These are phyloP conservation scores for Nothocercus nigrocapillus DNA, from an alignment of 2,113 vertebrate genomes.

Conservation along the genomic window DNA sequence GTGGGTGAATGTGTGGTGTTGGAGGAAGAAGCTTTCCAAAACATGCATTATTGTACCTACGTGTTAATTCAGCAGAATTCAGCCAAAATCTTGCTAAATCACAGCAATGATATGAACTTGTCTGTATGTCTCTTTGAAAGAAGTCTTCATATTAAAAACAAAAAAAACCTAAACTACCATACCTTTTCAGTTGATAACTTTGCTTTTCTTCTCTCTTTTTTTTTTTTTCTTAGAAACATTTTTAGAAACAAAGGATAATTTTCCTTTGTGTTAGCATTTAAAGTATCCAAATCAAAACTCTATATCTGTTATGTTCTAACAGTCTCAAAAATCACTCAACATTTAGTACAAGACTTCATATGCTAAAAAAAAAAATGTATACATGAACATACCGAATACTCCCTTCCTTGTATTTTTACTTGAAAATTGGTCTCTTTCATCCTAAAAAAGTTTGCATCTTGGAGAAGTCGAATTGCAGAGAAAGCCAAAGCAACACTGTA, in stretches of 20 bases:
- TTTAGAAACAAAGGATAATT: neutral
- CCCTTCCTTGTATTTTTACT: neutral
- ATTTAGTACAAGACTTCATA: neutral
- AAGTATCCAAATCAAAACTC: neutral
- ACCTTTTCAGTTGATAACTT: neutral
- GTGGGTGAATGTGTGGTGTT: neutral
- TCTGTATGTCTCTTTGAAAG: neutral
- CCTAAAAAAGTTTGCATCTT: conserved; percentile 80
- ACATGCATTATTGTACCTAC: neutral
- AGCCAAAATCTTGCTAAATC: neutral
- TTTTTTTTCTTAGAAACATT: neutral
- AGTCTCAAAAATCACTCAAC: neutral
- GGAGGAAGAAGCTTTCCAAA: neutral
- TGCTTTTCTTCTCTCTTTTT: neutral
- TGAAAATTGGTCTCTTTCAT: neutral
- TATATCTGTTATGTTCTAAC: neutral
- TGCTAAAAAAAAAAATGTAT: neutral
- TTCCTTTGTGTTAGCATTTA: neutral
- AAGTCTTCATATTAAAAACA: neutral
- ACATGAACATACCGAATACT: conserved; percentile 52
- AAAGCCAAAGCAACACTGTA: conserved; percentile 83
- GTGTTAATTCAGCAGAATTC: neutral
- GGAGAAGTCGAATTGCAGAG: conserved; percentile 85
- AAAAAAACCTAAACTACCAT: neutral
- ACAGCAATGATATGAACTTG: neutral